Conservation (phyloP, 2,888 invertebrate species). For the Ichneumoninae sp. region DNA sequence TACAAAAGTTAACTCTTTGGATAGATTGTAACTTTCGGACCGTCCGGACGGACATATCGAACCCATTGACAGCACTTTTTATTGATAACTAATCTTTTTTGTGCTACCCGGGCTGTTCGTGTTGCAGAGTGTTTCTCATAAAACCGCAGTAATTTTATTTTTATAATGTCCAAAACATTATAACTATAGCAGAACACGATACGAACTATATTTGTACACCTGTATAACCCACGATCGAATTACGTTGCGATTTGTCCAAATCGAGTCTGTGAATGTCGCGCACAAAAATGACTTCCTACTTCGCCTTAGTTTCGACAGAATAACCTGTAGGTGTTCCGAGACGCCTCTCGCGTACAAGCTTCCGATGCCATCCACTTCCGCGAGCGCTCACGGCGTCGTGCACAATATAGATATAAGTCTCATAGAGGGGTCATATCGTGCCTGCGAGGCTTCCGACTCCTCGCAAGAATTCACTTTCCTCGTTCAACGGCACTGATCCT, state of each 20-base stretch:
- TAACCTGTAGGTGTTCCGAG: background rate
- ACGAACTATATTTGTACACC: too few species aligned
- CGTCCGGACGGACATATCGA: too few species aligned
- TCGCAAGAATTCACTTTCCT: slow-evolving; percentile 61
- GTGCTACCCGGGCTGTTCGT: too few species aligned
- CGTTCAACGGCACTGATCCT: background rate
- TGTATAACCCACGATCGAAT: background rate
- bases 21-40: too few species aligned
- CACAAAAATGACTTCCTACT: slow-evolving; percentile 38
- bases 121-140: too few species aligned
- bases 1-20: too few species aligned
- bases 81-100: too few species aligned
- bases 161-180: too few species aligned
- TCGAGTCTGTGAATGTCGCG: background rate
- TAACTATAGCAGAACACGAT: too few species aligned
- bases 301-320: slow-evolving; percentile 14
- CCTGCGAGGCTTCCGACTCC: slow-evolving; percentile 28
- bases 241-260: background rate
- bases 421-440: background rate
- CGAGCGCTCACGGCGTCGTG: background rate
- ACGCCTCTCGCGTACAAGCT: background rate
- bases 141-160: too few species aligned
- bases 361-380: slow-evolving; percentile 52
- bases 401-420: background rate
- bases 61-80: too few species aligned